Evolutionary conservation across 2,888 invertebrate species (phyloP), one percentile per base, ranked within the genome.

Genomic region (Tridacna gigas): DNA sequence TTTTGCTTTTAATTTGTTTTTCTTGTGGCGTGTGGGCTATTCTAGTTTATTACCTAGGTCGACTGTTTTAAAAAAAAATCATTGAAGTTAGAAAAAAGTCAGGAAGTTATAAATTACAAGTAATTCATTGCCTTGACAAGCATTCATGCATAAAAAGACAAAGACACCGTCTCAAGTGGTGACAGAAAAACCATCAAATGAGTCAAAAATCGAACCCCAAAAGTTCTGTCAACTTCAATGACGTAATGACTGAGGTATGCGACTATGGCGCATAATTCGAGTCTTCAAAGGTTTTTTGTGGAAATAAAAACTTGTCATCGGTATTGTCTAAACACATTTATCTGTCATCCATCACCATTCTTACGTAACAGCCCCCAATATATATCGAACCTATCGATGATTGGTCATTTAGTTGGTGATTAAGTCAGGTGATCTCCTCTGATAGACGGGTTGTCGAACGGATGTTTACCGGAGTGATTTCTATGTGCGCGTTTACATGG

Each of bases 261-360:
- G 60, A 63, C 56, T 61, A 82, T 85, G 82, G 77, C 85, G 79
- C 82, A 71, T 77, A 60, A 60, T 69, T 74, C 56, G 48, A 13
- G 74, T 25, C 82, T 82, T 85, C 85, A 85, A 85, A 85, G 85
- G 74, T 67, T 77, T 37, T 37, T 71, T 51, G 20, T 48, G 51
- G 71, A 71, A 51, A 71, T 71, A 71, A 71, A 71, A 51, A 48
- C 71, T 48, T 51, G 71, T 71, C 71, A 71, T 51, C 15, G 0
- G 7, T 25, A 25, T 51, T 51, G 71, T 71, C 71, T 7, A 37
- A 71, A 22, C 71, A 71, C 51, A 71, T 7, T 22, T 15, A 15
- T 5, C 22, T 51, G 51, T 71, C 71, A 71, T 71, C 71, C 22
- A 71, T 71, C 71, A 71, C 48, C 48, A 15, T 20, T 20, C 25